Percentiles rank a stretch among this genome's conserved stretches.
Conservation (phyloP, 2,113 vertebrate species). For the Dicrurus megarhynchus region DNA sequence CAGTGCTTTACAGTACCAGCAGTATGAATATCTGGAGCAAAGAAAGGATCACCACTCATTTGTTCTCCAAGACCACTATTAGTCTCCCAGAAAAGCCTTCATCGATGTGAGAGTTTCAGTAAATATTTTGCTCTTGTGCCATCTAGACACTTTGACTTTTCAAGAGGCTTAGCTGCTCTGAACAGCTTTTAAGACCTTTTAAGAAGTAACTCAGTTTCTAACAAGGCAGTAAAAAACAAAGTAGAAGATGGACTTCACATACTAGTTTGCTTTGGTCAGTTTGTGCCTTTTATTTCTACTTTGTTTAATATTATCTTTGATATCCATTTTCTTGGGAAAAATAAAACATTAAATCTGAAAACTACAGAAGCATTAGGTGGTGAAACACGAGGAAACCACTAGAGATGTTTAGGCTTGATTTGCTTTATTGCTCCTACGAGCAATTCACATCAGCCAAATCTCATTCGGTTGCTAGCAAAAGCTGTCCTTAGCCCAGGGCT, state of each 20-base stretch:
- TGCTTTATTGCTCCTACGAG: neutral
- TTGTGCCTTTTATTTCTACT: neutral
- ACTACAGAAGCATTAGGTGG: neutral
- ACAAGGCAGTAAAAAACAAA: neutral
- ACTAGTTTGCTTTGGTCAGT: neutral
- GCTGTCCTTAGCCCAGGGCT: neutral
- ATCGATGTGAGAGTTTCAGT: rapidly evolving
- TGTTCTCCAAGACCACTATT: neutral
- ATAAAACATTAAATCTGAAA: neutral
- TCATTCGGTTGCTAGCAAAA: neutral
- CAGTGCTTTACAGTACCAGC: neutral
- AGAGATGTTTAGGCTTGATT: neutral
- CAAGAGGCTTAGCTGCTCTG: neutral
- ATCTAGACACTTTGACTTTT: neutral
- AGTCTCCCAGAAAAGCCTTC: neutral
- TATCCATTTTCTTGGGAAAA: neutral
- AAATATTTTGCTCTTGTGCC: neutral
- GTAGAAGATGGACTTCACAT: neutral
- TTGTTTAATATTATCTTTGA: neutral
- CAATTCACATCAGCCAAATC: neutral
- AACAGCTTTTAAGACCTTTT: neutral
- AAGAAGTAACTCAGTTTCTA: neutral
- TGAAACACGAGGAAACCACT: rapidly evolving
- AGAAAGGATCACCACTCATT: neutral
- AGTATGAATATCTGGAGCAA: neutral